A percentile compares a stretch with the other conserved stretches of the same genome.
phyloP scores from a whole-genome alignment of 1,140 invertebrate genomes.

The Bombyx mori region DNA sequence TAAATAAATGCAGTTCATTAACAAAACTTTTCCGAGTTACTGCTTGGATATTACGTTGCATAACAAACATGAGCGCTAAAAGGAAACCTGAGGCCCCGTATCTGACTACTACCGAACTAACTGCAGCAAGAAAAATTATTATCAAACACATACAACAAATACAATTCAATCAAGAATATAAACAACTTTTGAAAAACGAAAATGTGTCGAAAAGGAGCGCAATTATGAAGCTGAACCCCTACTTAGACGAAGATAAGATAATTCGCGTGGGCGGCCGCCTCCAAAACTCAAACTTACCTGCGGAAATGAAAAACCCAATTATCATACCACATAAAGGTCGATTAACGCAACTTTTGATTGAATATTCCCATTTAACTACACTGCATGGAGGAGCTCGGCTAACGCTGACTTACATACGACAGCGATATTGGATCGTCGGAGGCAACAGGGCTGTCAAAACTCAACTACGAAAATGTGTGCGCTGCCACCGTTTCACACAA shows the following conservation, averaged over 20 bases:
- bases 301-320: conserved; percentile 25
- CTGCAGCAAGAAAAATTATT: conserved; percentile 8
- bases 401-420: conserved; percentile 9
- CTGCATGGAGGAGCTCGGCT: conserved; percentile 7
- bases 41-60: too few species aligned
- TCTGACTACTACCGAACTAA: conserved; percentile 12
- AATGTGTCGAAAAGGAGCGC: conserved; percentile 17
- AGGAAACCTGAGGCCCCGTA: conserved; percentile 1
- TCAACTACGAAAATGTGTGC: conserved; percentile 7
- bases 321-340: conserved; percentile 16
- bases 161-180: conserved; percentile 13
- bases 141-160: conserved; percentile 14
- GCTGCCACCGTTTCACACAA: conserved; percentile 5
- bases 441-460: conserved; percentile 8
- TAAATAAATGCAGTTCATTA: conserved; percentile 4
- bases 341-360: conserved; percentile 7
- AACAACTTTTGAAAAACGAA: conserved; percentile 12
- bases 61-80: conserved; percentile 11
- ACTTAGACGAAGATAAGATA: conserved; percentile 26
- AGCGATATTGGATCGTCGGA: conserved; percentile 11
- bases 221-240: conserved; percentile 23
- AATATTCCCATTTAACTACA: conserved; percentile 7
- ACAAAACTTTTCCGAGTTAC: too few species aligned
- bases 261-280: conserved; percentile 36
- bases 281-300: conserved; percentile 19